These are phyloP conservation scores for Siphamia tubifer DNA, from an alignment of 2,113 vertebrate genomes.

Conservation along the genomic window DNA sequence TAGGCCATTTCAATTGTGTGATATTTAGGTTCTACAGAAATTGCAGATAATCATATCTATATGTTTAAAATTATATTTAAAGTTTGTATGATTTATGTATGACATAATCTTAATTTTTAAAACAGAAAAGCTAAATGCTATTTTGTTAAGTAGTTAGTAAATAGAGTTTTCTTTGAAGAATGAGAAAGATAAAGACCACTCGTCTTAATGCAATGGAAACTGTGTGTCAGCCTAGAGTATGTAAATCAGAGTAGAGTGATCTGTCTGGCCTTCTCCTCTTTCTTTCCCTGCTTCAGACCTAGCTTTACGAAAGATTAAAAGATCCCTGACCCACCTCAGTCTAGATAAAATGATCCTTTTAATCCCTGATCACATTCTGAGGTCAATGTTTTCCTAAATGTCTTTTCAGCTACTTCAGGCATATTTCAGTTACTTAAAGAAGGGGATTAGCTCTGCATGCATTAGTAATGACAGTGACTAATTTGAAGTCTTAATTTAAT, in stretches of 20 bases:
- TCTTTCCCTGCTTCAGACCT: conserved; percentile 45
- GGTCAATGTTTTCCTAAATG: conserved; percentile 2
- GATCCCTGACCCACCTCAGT: conserved; percentile 43
- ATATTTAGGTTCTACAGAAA: too few relatives aligned
- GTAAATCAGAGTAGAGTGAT: conserved; percentile 52
- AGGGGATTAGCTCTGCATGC: neutral
- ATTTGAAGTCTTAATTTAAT: neutral
- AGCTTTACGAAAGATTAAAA: conserved; percentile 51
- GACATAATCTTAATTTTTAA: neutral
- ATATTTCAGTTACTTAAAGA: conserved; percentile 19
- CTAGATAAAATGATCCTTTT: conserved; percentile 45
- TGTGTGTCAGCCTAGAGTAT: conserved; percentile 43
- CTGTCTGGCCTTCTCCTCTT: conserved; percentile 61
- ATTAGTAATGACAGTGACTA: neutral
- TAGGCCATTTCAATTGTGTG: too few relatives aligned
- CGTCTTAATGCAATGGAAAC: conserved; percentile 55
- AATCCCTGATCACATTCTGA: conserved; percentile 41
- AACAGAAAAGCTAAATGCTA: neutral
- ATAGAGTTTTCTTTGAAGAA: conserved; percentile 7
- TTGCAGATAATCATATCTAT: too few relatives aligned
- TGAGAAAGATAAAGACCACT: neutral
- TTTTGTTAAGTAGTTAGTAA: neutral
- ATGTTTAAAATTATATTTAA: too few relatives aligned
- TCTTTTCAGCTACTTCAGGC: neutral
- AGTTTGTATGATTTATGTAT: neutral